phyloP scores from a whole-genome alignment of 2,797 vertebrate species.

The Paguma larvata region DNA sequence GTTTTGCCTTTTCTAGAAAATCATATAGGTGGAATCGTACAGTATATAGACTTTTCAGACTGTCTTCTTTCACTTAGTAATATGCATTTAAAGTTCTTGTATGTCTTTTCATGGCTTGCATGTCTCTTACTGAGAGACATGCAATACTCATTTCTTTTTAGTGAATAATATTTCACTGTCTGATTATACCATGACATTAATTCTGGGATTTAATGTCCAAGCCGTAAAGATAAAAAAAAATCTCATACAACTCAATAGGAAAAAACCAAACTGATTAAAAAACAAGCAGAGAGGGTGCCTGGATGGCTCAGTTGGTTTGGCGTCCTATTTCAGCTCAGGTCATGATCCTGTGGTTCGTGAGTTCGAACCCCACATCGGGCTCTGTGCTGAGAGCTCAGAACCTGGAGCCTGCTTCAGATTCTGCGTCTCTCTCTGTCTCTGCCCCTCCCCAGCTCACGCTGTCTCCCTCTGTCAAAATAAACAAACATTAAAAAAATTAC shows the following conservation, averaged over 20 bases:
- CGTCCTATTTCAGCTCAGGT: too few species aligned
- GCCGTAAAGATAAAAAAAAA: background rate
- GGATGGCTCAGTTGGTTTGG: too few species aligned
- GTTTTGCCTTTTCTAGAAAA: background rate
- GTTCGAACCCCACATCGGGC: too few species aligned
- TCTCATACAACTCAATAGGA: background rate
- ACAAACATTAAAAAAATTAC: too few species aligned
- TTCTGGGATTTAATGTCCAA: background rate
- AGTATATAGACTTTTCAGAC: background rate
- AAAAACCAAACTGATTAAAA: background rate
- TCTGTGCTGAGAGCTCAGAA: too few species aligned
- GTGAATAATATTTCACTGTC: background rate
- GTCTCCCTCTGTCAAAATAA: too few species aligned
- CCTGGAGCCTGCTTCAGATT: too few species aligned
- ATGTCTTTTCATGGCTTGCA: background rate
- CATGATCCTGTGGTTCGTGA: too few species aligned
- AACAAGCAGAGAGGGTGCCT: background rate
- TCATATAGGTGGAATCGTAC: background rate
- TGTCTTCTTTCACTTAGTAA: background rate
- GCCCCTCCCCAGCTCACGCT: too few species aligned
- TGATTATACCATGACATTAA: background rate
- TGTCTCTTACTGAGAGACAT: too few species aligned
- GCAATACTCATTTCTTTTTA: background rate
- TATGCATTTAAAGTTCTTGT: background rate
- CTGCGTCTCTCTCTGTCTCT: too few species aligned